These are phyloP conservation scores for Stichopus horrens DNA, from an alignment of 53 echinoderm and acorn worm species.

Conservation along the genomic window DNA sequence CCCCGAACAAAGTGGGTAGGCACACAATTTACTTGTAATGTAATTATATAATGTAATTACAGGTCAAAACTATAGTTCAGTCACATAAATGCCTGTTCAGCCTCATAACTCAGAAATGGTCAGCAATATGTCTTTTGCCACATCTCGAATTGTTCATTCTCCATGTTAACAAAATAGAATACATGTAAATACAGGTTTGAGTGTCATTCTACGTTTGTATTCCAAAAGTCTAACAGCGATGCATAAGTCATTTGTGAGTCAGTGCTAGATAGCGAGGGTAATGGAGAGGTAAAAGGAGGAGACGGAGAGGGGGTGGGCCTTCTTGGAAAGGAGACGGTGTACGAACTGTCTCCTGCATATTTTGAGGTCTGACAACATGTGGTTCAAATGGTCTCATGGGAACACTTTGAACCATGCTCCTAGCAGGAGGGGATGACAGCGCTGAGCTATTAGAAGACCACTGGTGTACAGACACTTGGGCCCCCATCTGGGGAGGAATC, in stretches of 20 bases:
- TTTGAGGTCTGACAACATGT: background rate
- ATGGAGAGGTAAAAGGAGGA: constrained; percentile 18
- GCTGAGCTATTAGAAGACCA: no score
- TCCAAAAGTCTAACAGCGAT: constrained; percentile 12
- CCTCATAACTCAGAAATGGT: no score
- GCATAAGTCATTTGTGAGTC: constrained; percentile 9
- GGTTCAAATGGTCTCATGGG: constrained; percentile 21
- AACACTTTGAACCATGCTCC: constrained; percentile 9
- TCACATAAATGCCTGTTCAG: no score
- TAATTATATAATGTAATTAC: no score
- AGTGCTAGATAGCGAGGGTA: constrained; percentile 12
- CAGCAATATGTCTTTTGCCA: no score
- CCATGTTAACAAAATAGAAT: no score
- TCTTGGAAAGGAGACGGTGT: constrained; percentile 19
- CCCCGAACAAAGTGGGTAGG: no score
- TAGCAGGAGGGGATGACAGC: constrained; percentile 22
- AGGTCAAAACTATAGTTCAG: no score
- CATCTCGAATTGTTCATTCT: no score
- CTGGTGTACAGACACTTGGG: no score
- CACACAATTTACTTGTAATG: no score
- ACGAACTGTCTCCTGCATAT: constrained; percentile 18
- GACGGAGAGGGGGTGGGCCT: constrained; percentile 18
- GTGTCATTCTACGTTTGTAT: constrained; percentile 5
- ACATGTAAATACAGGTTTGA: constrained; percentile 7
- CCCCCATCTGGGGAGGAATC: no score